A percentile compares a stretch with the other conserved stretches of the same genome.
phyloP scores from a whole-genome alignment of 2,113 vertebrate genomes.

The Campylorhamphus procurvoides region DNA sequence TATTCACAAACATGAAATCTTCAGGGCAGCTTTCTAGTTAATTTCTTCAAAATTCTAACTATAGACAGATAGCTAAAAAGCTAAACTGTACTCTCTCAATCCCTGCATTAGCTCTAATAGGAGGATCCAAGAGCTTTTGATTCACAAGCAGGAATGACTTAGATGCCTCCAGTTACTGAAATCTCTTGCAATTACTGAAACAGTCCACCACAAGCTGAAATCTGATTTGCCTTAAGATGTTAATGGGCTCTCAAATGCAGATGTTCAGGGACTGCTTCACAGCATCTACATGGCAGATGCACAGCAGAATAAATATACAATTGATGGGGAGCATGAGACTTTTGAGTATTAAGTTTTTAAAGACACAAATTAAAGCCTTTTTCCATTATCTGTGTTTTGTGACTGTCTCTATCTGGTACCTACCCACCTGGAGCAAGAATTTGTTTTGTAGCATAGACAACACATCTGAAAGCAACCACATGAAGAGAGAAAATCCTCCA shows the following conservation, averaged over 20 bases:
- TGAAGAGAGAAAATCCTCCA: neutral
- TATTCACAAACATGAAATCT: neutral
- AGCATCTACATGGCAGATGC: neutral
- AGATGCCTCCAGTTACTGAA: conserved; percentile 10
- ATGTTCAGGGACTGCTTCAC: neutral
- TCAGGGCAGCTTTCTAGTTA: neutral
- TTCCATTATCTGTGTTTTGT: neutral
- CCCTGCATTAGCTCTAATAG: conserved; percentile 7
- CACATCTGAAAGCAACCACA: neutral
- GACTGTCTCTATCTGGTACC: neutral
- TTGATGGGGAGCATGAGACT: neutral
- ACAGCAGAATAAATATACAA: neutral
- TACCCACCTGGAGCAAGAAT: neutral
- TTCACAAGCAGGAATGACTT: neutral
- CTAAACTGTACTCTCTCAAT: neutral
- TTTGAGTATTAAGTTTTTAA: neutral
- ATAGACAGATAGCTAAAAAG: neutral
- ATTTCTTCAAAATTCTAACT: neutral
- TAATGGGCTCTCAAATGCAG: conserved; percentile 44
- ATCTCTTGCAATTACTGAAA: conserved; percentile 16
- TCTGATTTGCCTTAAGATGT: conserved; percentile 46
- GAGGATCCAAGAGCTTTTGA: conserved; percentile 1
- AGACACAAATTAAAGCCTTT: neutral
- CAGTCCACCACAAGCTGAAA: conserved; percentile 24
- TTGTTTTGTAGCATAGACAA: neutral